These are phyloP conservation scores for Mormyrus hasselquistii DNA, from an alignment of 2,797 vertebrate species.

Conservation along the genomic window DNA sequence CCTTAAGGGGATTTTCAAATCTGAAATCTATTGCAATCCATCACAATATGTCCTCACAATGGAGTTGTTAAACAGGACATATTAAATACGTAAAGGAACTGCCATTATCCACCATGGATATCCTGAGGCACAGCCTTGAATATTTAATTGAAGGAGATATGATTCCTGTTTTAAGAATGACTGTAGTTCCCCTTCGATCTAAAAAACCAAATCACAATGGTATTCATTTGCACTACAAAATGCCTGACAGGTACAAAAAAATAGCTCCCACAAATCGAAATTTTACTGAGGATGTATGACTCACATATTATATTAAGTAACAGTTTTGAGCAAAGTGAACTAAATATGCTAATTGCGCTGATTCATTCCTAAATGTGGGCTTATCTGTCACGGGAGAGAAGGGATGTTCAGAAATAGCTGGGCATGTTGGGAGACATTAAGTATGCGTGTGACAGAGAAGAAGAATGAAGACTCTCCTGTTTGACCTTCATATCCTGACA, in stretches of 20 bases:
- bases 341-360: not conserved
- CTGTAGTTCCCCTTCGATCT: not conserved
- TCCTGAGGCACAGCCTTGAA: not conserved
- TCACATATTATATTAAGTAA: not conserved
- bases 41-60: not conserved
- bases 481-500: not conserved
- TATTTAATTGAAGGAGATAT: not conserved
- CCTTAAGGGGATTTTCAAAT: not conserved
- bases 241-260: not conserved
- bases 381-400: not conserved
- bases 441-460: not conserved
- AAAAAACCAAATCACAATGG: not conserved
- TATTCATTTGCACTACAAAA: not conserved
- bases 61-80: not conserved
- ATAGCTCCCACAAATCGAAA: not conserved
- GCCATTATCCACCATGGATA: not conserved
- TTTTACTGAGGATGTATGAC: not conserved
- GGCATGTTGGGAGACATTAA: not conserved
- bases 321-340: not conserved
- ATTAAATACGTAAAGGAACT: not conserved
- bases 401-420: not conserved
- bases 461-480: not conserved
- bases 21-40: not conserved
- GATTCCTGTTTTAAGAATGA: conserved; percentile 1
- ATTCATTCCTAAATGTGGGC: not conserved